These are phyloP conservation scores for Biston stratarius DNA, from an alignment of 2,888 invertebrate genomes.

Conservation along the genomic window DNA sequence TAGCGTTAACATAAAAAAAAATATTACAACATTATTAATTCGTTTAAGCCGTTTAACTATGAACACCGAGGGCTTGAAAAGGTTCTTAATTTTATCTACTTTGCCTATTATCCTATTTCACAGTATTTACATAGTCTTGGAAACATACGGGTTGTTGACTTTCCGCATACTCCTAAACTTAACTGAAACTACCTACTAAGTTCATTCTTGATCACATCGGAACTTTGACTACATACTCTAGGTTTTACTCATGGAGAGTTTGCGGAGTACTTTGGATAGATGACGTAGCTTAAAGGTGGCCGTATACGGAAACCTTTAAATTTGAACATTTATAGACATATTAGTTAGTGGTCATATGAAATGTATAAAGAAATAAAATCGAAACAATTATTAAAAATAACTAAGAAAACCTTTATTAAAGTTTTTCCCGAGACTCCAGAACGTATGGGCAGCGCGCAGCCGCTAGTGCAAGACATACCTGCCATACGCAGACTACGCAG, in stretches of 20 bases:
- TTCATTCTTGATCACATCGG: conserved; percentile 31
- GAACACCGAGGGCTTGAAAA: not conserved
- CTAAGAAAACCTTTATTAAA: too few species aligned
- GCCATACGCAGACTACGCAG: too few species aligned
- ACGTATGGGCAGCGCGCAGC: too few species aligned
- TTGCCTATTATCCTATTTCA: not conserved
- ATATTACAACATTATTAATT: too few species aligned
- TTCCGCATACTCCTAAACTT: conserved; percentile 18
- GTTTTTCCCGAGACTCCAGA: too few species aligned
- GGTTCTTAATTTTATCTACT: not conserved
- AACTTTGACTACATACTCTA: conserved; percentile 28
- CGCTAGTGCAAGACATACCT: too few species aligned
- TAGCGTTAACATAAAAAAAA: too few species aligned
- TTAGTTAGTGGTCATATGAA: too few species aligned
- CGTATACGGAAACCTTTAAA: not conserved
- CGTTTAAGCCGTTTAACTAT: not conserved
- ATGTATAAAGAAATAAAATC: too few species aligned
- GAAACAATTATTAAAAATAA: too few species aligned
- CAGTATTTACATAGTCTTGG: conserved; percentile 22
- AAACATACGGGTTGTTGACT: conserved; percentile 36
- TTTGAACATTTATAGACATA: too few species aligned
- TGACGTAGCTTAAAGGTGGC: not conserved
- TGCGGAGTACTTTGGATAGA: conserved; percentile 10
- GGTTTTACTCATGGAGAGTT: conserved; percentile 10
- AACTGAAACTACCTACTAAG: conserved; percentile 20